Percentiles rank a stretch among this genome's conserved stretches.
Evolutionary conservation across 2,888 invertebrate species (phyloP).

Genomic region (Sinodicranocentrus sp.): DNA sequence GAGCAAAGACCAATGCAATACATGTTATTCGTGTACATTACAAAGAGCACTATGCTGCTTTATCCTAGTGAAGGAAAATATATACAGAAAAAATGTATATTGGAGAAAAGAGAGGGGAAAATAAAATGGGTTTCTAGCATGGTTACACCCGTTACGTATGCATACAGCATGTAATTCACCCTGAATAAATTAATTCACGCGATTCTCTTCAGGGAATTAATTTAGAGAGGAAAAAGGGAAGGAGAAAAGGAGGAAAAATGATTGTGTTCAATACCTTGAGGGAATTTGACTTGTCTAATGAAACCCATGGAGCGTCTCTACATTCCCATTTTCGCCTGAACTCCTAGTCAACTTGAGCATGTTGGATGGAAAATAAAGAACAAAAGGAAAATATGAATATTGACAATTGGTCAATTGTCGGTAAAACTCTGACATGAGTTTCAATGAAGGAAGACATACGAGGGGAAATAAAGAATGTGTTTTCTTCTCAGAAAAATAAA

Average conservation of each 20-base stretch:
- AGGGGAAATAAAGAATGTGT: too few relatives aligned
- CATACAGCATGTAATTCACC: conserved; percentile 1
- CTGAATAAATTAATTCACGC: conserved; percentile 32
- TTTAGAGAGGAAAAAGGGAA: conserved; percentile 13
- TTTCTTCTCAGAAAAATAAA: too few relatives aligned
- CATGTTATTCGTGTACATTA: conserved; percentile 49
- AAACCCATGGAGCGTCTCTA: too few relatives aligned
- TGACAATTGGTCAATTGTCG: too few relatives aligned
- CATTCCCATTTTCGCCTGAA: too few relatives aligned
- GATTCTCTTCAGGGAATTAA: conserved; percentile 37
- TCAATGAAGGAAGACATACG: too few relatives aligned
- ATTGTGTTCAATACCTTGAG: too few relatives aligned
- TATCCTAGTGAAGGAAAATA: too few relatives aligned
- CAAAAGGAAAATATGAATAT: too few relatives aligned
- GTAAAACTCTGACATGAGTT: too few relatives aligned
- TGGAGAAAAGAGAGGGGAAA: background rate
- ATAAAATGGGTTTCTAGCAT: background rate
- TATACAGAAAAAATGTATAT: background rate
- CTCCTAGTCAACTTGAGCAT: background rate
- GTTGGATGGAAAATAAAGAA: background rate
- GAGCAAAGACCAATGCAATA: conserved; percentile 56
- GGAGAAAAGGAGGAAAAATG: background rate
- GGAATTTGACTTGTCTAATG: too few relatives aligned
- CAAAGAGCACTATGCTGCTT: conserved; percentile 13
- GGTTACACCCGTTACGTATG: background rate